Conservation (phyloP, 1,140 invertebrate species). For the Tribolium madens region DNA sequence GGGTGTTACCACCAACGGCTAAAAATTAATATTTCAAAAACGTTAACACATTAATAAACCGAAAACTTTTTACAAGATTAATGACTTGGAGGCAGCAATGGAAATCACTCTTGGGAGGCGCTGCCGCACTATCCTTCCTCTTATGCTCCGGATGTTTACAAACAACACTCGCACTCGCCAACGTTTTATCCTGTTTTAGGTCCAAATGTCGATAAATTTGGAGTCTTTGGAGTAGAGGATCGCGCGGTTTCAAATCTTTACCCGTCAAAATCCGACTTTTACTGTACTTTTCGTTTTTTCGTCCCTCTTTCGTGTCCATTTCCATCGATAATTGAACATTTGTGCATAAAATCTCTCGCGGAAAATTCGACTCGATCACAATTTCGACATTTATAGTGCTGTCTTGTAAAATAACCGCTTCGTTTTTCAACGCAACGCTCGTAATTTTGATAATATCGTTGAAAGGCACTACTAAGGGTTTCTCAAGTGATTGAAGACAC, state of each 20-base stretch:
- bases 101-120: constrained; percentile 72
- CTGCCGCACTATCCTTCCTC: constrained; percentile 63
- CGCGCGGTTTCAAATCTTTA: constrained; percentile 72
- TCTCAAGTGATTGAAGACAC: constrained; percentile 71
- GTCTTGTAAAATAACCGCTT: constrained; percentile 70
- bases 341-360: constrained; percentile 70
- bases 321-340: constrained; percentile 68
- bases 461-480: constrained; percentile 62
- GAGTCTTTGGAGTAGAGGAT: constrained; percentile 72
- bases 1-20: constrained; percentile 71
- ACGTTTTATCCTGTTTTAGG: constrained; percentile 83
- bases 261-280: constrained; percentile 53
- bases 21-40: constrained; percentile 41
- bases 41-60: not conserved
- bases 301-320: constrained; percentile 47
- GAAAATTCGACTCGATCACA: constrained; percentile 72
- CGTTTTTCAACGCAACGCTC: constrained; percentile 66
- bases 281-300: constrained; percentile 50
- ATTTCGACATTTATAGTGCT: constrained; percentile 71
- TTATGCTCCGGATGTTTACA: constrained; percentile 69
- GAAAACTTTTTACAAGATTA: constrained; percentile 63
- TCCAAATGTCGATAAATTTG: constrained; percentile 79
- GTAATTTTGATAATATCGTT: constrained; percentile 67
- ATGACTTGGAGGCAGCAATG: constrained; percentile 70
- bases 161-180: constrained; percentile 75